Percentiles rank a stretch among this genome's conserved stretches.
Conservation (phyloP, 2,797 vertebrate species). For the Onychomys arenicola region DNA sequence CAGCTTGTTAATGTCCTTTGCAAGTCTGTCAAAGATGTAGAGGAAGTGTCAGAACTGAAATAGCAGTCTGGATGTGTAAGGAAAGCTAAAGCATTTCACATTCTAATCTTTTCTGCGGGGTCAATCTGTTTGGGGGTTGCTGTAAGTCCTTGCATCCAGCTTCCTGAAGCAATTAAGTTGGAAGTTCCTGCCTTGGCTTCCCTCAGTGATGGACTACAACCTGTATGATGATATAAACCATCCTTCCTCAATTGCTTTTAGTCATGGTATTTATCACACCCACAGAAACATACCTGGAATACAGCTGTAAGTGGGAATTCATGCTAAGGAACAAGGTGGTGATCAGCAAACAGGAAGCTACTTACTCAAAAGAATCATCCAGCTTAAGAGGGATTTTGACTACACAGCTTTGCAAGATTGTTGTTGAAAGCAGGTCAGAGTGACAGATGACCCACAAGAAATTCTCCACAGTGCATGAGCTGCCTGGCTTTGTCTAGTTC, state of each 20-base stretch:
- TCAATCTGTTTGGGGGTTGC: background rate
- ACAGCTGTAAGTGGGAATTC: background rate
- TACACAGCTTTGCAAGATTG: background rate
- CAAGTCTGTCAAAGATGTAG: background rate
- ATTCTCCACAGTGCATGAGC: background rate
- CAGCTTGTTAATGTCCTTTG: conserved; percentile 42
- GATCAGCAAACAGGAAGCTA: background rate
- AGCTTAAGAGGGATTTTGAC: background rate
- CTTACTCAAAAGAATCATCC: background rate
- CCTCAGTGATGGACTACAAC: too few relatives aligned
- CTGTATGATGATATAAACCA: background rate
- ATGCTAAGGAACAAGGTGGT: background rate
- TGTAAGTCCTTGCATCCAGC: background rate
- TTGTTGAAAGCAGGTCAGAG: background rate
- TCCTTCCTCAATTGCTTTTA: background rate
- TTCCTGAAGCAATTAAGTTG: background rate
- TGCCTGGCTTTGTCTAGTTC: background rate
- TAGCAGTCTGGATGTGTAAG: background rate
- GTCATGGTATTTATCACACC: background rate
- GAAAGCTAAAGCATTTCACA: background rate
- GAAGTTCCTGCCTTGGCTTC: background rate
- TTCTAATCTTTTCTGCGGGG: background rate
- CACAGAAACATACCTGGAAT: background rate
- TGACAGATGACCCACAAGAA: background rate
- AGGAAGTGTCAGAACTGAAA: conserved; percentile 47